Percentiles rank a stretch among this genome's conserved stretches.
Evolutionary conservation across 2,797 vertebrate species (phyloP).

Genomic region (Lepus townsendii): DNA sequence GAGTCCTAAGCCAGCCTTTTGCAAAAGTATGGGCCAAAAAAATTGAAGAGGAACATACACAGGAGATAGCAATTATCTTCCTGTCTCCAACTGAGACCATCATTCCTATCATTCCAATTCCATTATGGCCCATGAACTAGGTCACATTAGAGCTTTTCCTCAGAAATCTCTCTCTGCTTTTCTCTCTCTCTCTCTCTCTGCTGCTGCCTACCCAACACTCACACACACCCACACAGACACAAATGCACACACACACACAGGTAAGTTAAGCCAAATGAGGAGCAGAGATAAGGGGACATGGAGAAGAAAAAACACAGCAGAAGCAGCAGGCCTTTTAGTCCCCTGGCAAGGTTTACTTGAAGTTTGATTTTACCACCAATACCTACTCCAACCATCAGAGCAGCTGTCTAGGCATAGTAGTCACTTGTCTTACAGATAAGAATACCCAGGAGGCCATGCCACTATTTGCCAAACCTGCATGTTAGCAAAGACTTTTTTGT

Average conservation of each 20-base stretch:
- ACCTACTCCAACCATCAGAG: not conserved
- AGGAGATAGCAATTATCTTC: not conserved
- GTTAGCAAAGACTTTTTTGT: not conserved
- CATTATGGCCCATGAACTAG: not conserved
- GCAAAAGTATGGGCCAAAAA: not conserved
- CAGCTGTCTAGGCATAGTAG: not conserved
- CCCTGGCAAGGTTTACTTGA: not conserved
- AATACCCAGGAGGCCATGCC: not conserved
- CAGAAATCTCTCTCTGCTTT: not conserved
- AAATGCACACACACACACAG: rapidly evolving
- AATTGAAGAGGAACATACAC: not conserved
- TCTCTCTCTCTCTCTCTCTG: too few relatives aligned
- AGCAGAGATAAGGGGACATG: not conserved
- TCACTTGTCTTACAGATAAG: not conserved
- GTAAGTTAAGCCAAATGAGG: too few relatives aligned
- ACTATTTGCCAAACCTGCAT: not conserved
- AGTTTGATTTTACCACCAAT: not conserved
- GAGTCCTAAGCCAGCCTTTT: not conserved
- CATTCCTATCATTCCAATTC: not conserved
- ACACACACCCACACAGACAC: too few relatives aligned
- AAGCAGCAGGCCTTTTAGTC: not conserved
- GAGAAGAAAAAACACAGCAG: not conserved
- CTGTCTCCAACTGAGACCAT: not conserved
- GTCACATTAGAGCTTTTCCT: not conserved
- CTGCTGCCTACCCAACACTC: too few relatives aligned